Conservation (phyloP, 2,113 vertebrate genomes). For the Cyphomyrus discorhynchus region DNA sequence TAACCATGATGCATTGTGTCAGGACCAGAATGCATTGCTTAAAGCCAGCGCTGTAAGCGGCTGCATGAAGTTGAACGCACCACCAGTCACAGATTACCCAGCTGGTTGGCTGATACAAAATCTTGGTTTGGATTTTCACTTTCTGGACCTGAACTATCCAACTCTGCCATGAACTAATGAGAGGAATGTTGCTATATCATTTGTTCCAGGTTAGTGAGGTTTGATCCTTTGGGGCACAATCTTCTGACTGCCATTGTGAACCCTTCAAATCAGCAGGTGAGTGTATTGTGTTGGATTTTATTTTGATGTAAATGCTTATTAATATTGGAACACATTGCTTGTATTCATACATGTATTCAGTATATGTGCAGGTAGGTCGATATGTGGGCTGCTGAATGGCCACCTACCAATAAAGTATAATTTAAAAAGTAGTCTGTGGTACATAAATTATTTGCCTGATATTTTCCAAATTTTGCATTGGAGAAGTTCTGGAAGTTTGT, state of each 20-base stretch:
- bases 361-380: not conserved
- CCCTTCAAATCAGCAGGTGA: conserved; percentile 96
- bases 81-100: not conserved
- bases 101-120: not conserved
- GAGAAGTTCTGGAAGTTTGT: too few species aligned
- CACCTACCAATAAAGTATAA: not conserved
- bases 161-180: not conserved
- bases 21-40: too few species aligned
- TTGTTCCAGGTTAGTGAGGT: conserved; percentile 83
- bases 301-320: not conserved
- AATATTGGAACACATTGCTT: not conserved
- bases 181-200: conserved; percentile 24
- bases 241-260: conserved; percentile 96
- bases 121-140: not conserved
- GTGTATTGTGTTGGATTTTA: not conserved
- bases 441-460: not conserved
- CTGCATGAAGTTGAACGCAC: too few species aligned
- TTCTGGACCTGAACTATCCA: not conserved
- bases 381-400: not conserved
- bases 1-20: too few species aligned
- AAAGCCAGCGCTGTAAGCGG: too few species aligned
- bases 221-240: conserved; percentile 96
- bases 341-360: not conserved
- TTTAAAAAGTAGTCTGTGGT: not conserved
- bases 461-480: too few species aligned